Evolutionary conservation across 2,888 invertebrate species (phyloP), one percentile per base, ranked within the genome.

Genomic region (Gari tellinella): DNA sequence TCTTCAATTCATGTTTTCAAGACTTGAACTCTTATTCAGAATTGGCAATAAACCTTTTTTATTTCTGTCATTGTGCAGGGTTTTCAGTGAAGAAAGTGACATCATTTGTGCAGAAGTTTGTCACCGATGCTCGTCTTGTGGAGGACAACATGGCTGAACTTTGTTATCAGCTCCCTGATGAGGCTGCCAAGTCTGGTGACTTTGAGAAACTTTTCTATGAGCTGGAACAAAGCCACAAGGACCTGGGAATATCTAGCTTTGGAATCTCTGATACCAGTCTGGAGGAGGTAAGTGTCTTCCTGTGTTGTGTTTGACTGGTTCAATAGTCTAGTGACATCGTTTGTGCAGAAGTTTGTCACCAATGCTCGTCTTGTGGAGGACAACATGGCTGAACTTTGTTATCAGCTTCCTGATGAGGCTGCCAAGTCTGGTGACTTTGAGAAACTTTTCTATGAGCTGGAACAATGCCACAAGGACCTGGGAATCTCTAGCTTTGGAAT

Each of bases 191-290:
- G 41, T 66, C 83, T 7, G 86, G 83, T 3, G 78, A 80, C 48
- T 90, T 90, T 78, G 81, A 86, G 48, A 48, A 49, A 12, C 73
- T 91, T 52, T 91, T 91, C 74, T 67, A 49, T 2, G 83, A 83
- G 38, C 79, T 91, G 25, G 91, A 91, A 60, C 66, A 48, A 25
- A 81, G 80, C 23, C 81, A 90, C 68, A 67, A 79, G 0, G 79
- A 84, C 1, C 86, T 94, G 15, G 91, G 92, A 26, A 91, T 94
- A 43, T 90, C 92, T 48, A 93, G 93, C 60, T 94, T 94, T 86
- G 94, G 94, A 19, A 92, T 94, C 15, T 93, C 94, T n/a, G 94
- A 94, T 83, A 94, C 94, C 0, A 93, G 93, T 37, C 87, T 94
- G n/a, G 94, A 94, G 88, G 94, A 94, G 91, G 94, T 94, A 10